Evolutionary conservation across 2,888 invertebrate genomes (phyloP).

Genomic region (Zele albiditarsus): DNA sequence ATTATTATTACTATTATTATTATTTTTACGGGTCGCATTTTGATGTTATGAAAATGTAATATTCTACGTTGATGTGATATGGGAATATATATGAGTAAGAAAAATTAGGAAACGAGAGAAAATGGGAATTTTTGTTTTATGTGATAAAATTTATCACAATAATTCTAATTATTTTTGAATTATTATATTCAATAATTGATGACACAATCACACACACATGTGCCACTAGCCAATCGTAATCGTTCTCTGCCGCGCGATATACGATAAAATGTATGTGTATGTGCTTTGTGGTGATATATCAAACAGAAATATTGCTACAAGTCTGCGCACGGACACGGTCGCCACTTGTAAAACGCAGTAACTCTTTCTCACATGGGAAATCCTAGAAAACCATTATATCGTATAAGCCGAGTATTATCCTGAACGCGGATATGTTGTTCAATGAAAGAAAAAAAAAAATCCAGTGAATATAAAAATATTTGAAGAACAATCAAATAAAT

Average conservation of each 20-base stretch:
- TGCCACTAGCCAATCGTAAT: not conserved
- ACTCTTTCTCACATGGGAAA: constrained; percentile 54
- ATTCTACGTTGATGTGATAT: too few relatives aligned
- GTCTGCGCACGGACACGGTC: constrained; percentile 33
- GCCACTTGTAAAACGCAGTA: constrained; percentile 47
- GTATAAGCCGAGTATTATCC: constrained; percentile 37
- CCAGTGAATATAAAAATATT: too few relatives aligned
- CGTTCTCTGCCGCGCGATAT: not conserved
- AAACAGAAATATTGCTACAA: constrained; percentile 30
- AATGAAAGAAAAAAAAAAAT: constrained; percentile 13
- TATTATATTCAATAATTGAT: not conserved
- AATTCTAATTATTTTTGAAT: not conserved
- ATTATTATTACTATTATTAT: not conserved
- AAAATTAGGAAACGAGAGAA: too few relatives aligned
- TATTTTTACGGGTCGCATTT: too few relatives aligned
- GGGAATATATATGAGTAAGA: too few relatives aligned
- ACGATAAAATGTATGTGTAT: not conserved
- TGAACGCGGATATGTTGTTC: constrained; percentile 27
- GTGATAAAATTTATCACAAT: not conserved
- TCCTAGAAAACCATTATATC: constrained; percentile 52
- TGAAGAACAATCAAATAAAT: not conserved
- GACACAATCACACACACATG: constrained; percentile 1
- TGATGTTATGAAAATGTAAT: too few relatives aligned
- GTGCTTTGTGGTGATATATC: constrained; percentile 35
- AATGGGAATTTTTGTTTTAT: not conserved